Conservation (phyloP, 2,888 invertebrate species). For the Agrochola macilenta region DNA sequence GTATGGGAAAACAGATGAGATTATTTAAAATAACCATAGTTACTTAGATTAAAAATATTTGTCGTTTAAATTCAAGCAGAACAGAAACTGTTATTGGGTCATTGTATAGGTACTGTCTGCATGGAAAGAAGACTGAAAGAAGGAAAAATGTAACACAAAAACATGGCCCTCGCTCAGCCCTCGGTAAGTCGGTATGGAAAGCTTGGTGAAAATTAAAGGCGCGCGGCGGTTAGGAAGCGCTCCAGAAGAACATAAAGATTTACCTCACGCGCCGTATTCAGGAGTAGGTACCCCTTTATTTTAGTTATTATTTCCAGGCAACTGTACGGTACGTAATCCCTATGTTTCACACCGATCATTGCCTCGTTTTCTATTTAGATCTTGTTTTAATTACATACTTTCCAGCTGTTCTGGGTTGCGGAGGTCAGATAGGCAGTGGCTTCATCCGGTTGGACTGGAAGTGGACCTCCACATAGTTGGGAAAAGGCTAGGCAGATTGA, state of each 20-base stretch:
- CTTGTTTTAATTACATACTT: neutral
- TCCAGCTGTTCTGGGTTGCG: no score
- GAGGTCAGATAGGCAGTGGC: no score
- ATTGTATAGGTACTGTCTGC: neutral
- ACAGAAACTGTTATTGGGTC: neutral
- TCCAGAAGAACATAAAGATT: neutral
- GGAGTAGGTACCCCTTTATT: neutral
- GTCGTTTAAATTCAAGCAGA: neutral
- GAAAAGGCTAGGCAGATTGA: neutral
- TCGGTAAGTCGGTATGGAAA: neutral
- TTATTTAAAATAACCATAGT: neutral
- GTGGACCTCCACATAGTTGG: neutral
- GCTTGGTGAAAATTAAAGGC: neutral
- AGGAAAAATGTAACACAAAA: neutral
- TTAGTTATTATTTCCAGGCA: neutral
- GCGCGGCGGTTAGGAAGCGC: neutral
- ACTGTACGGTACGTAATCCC: neutral
- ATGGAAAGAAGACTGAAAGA: conserved; percentile 1
- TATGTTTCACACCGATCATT: neutral
- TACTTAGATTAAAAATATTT: neutral
- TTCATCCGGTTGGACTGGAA: neutral
- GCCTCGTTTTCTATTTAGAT: neutral
- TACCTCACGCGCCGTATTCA: neutral
- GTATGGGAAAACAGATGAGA: neutral
- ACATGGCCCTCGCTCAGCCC: neutral